Percentiles rank a stretch among this genome's conserved stretches.
Conservation (phyloP, 2,797 vertebrate species). For the Macropus fuliginosus region DNA sequence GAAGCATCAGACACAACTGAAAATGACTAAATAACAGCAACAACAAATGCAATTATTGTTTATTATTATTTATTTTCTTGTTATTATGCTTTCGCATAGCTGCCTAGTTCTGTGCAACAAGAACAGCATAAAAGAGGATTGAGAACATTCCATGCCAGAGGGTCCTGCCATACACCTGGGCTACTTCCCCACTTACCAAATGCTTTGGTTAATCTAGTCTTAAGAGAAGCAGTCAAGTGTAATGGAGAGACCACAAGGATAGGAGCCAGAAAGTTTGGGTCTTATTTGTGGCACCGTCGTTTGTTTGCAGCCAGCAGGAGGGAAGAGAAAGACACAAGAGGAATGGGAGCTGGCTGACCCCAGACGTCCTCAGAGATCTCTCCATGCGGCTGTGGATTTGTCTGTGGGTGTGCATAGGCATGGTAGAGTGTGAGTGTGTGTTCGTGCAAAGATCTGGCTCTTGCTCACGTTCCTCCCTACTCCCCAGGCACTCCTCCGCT, state of each 20-base stretch:
- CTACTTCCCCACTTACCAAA: background rate
- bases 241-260: background rate
- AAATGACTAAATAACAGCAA: background rate
- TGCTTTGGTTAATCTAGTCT: background rate
- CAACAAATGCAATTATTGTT: background rate
- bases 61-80: background rate
- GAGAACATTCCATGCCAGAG: background rate
- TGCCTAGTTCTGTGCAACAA: background rate
- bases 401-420: background rate
- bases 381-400: background rate
- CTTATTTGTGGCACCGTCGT: background rate
- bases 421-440: background rate
- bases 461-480: background rate
- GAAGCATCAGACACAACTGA: background rate
- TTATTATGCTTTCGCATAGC: background rate
- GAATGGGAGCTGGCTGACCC: background rate
- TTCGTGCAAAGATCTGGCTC: background rate
- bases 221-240: background rate
- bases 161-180: background rate
- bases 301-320: slow-evolving; percentile 1
- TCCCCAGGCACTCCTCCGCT: background rate
- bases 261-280: background rate
- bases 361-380: background rate
- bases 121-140: background rate
- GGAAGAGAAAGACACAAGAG: background rate